Base-by-base conservation (phyloP, 2,888 invertebrate genomes). In the Sussaba pulchella region DNA sequence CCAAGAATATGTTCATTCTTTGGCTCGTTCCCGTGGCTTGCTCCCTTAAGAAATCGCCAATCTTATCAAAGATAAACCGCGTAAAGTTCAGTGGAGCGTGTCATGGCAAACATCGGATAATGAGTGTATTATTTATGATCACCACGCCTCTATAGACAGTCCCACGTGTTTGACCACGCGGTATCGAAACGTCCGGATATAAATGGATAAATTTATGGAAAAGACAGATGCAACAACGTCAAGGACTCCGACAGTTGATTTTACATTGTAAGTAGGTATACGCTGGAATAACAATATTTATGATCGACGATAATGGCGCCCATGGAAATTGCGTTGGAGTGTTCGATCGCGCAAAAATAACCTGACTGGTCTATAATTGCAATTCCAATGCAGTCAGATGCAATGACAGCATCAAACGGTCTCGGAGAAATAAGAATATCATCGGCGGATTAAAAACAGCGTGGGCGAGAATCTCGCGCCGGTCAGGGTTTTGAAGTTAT, bases 331-430 rank as follows among this genome's bases (percentile, higher is more conserved):
- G 2, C 14, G 43, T 36, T 52, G 54, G 64, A 74, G n/a, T n/a
- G 74, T 69, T 74, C 78, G 64, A 74, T 47, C 41, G 73, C n/a
- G 41, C n/a, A 50, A 70, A 74, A 64, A 64, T 64, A 70, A 50
- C 63, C 64, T n/a, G 26, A 57, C 63, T 41, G 52, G 47, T 64
- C 50, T 57, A 39, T 31, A 70, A 74, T 70, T 64, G 70, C 41
- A 59, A 70, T 45, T 43, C 57, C 70, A 70, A 41, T 69, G 57
- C 57, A 39, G 24, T 12, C 63, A n/a, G 21, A 21, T 24, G 24
- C 24, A n/a, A 47, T 8, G 17, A 19, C 39, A n/a, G 52, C 26
- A 41, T 21, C 21, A n/a, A 50, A 17, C 26, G 1, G 17, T 12
- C 2, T 17, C 8, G n/a, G 4, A 5, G 19, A 9, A 54, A 69